Conservation (phyloP, 2,797 vertebrate species). For the Oceanodroma leucorhoa region DNA sequence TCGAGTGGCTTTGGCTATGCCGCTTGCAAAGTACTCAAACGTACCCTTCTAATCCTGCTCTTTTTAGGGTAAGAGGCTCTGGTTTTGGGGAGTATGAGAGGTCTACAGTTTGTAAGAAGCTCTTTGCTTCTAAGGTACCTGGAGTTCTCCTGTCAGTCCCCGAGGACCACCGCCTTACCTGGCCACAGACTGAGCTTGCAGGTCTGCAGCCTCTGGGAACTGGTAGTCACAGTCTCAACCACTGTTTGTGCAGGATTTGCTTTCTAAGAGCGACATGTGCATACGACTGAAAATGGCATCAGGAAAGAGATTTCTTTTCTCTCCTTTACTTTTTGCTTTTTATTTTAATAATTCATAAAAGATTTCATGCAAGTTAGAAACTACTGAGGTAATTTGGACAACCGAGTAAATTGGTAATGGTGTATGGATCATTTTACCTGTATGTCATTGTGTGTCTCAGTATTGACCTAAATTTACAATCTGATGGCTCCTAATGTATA, state of each 20-base stretch:
- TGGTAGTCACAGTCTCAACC: not conserved
- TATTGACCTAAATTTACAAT: slow-evolving; percentile 1
- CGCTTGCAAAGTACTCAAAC: not conserved
- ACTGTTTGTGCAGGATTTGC: not conserved
- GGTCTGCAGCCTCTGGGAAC: rapidly evolving
- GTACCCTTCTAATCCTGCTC: rapidly evolving
- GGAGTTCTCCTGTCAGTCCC: not conserved
- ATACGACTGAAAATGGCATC: rapidly evolving
- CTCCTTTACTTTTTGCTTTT: not conserved
- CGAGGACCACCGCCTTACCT: rapidly evolving
- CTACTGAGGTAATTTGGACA: not conserved
- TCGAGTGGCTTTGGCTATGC: not conserved
- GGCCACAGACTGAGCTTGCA: rapidly evolving
- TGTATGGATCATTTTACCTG: not conserved
- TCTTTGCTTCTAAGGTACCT: not conserved
- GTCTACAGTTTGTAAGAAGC: not conserved
- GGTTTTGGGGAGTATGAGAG: not conserved
- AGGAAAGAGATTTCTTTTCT: not conserved
- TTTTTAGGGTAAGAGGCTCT: not conserved
- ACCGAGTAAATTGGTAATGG: not conserved
- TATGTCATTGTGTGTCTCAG: not conserved
- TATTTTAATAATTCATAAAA: not conserved
- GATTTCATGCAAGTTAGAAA: not conserved
- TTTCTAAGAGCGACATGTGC: rapidly evolving
- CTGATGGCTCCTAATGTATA: slow-evolving; percentile 22